A percentile compares a stretch with the other conserved stretches of the same genome.
These are phyloP conservation scores for Nerophis lumbriciformis DNA, from an alignment of 2,113 vertebrate genomes.

Conservation along the genomic window DNA sequence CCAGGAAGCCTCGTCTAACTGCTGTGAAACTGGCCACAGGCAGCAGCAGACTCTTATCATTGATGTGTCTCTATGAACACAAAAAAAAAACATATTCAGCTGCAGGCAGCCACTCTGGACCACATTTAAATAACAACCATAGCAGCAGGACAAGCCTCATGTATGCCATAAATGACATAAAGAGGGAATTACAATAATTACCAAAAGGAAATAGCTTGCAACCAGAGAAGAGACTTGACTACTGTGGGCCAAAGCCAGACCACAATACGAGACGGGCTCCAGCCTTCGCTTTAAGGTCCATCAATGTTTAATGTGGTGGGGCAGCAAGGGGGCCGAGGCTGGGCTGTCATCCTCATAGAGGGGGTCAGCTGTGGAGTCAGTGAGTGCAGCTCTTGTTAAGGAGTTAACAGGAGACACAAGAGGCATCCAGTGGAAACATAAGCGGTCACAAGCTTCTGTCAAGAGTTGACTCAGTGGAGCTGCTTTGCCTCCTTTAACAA, in stretches of 20 bases:
- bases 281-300: conserved; percentile 56
- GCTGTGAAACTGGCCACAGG: conserved; percentile 64
- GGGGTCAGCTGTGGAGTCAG: conserved; percentile 53
- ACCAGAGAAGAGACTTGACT: conserved; percentile 35
- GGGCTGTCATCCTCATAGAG: conserved; percentile 37
- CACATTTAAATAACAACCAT: conserved; percentile 46
- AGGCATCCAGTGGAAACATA: conserved; percentile 16
- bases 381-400: conserved; percentile 31
- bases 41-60: conserved; percentile 53
- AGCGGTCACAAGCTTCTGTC: conserved; percentile 10
- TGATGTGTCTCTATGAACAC: conserved; percentile 36
- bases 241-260: conserved; percentile 48
- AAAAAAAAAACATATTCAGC: conserved; percentile 24
- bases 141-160: conserved; percentile 9
- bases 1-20: conserved; percentile 68
- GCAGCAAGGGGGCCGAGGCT: conserved; percentile 34
- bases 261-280: conserved; percentile 60
- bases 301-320: conserved; percentile 69
- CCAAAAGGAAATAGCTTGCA: conserved; percentile 40
- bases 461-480: conserved; percentile 9
- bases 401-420: conserved; percentile 42
- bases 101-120: conserved; percentile 36
- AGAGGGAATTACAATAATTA: conserved; percentile 12
- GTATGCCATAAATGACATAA: conserved; percentile 16
- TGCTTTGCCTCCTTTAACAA: neutral